Evolutionary conservation across 2,888 invertebrate species (phyloP).

Genomic region (Agrochola lychnidis): DNA sequence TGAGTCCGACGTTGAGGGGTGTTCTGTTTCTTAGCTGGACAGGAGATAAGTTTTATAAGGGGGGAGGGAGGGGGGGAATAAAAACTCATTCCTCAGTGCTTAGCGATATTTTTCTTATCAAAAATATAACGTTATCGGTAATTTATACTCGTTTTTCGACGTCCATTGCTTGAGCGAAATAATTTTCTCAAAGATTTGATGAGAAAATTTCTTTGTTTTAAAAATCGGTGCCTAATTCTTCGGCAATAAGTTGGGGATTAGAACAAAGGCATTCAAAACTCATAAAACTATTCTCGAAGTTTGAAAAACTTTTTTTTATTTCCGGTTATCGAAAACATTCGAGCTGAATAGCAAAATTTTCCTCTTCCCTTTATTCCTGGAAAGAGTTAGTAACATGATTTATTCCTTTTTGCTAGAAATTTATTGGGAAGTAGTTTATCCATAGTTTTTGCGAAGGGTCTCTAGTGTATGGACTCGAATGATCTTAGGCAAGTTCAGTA

Average conservation of each 20-base stretch:
- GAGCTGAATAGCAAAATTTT: constrained; percentile 45
- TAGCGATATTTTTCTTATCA: constrained; percentile 23
- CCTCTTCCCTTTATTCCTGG: constrained; percentile 22
- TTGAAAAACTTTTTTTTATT: constrained; percentile 41
- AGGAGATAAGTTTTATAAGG: constrained; percentile 54
- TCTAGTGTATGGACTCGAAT: neutral
- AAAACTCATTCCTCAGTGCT: constrained; percentile 48
- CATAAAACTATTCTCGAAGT: constrained; percentile 42
- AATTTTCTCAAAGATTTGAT: neutral
- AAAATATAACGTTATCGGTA: neutral
- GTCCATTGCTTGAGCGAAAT: neutral
- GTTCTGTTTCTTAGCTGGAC: constrained; percentile 71
- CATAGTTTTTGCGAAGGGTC: constrained; percentile 10
- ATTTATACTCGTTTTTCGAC: neutral
- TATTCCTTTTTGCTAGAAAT: constrained; percentile 45
- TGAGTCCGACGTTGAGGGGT: constrained; percentile 60
- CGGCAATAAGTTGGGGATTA: constrained; percentile 4
- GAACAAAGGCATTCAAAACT: constrained; percentile 47
- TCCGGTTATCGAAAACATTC: constrained; percentile 48
- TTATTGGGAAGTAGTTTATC: constrained; percentile 40
- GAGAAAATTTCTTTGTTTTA: neutral
- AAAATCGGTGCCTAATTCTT: neutral
- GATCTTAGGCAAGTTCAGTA: neutral
- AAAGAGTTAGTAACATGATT: constrained; percentile 49
- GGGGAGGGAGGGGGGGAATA: constrained; percentile 4